Evolutionary conservation across 2,888 invertebrate species (phyloP), one percentile per base, ranked within the genome.

Genomic region (Agriopis marginaria): DNA sequence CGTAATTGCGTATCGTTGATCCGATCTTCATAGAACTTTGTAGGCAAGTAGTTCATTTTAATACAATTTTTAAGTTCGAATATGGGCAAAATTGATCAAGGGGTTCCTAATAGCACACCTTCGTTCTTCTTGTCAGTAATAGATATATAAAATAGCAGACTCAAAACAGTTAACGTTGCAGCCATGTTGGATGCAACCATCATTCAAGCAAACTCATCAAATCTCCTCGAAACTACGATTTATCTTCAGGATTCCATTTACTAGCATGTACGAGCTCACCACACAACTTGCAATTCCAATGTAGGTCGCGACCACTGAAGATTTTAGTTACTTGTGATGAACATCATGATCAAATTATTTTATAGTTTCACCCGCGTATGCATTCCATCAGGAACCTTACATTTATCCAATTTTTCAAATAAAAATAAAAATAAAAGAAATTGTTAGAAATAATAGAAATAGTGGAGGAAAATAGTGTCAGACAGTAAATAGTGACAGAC

Each of bases 221-320:
- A 42, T 32, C 17, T 32, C 53, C 42, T 40, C 7, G 58, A 49
- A 62, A 55, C 63, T 44, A 10, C 51, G 54, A 60, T 68, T 54
- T 63, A 55, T 63, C 63, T 42, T 60, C 14, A n/a, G 54, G 44
- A 55, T 68, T 60, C 67, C 60, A 63, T 63, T 68, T 68, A 55
- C 68, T 59, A 23, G 44, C 50, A 17, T 60, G 64, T 56, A 64
- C 32, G 32, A 55, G 49, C 60, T 40, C 49, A 40, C 51, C 51
- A 49, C 49, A 61, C 61, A 64, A 69, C 64, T 59, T 61, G 56
- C 70, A 63, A 60, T 66, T 23, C 51, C 32, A 12, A 12, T 58
- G 3, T 61, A 69, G 68, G 42, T 61, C 5, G 23, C 6, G 56
- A 61, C 60, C n/a, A 11, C 9, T 45, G 60, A 17, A 14, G n/a